Base-by-base conservation (phyloP, 2,797 vertebrate genomes). In the Manis pentadactyla region DNA sequence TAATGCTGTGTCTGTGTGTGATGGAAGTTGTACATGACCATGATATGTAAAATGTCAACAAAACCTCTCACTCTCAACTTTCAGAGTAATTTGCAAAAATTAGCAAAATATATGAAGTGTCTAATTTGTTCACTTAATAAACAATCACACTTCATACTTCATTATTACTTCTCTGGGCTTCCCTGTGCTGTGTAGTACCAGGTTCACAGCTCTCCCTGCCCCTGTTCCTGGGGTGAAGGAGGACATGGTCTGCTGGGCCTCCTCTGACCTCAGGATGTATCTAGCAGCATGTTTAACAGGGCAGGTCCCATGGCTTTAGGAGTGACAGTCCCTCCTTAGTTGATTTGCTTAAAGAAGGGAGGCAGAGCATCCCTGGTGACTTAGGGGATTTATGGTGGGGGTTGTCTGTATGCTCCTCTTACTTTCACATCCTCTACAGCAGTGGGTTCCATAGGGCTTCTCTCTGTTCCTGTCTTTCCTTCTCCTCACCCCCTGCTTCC, bases 311-410 rank as follows among this genome's bases (percentile, higher is more conserved):
- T 14, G 66, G n/a, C 5, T 71, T 81, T 69, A 11, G n/a, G 14
- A 3, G 82, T 21, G 17, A 87, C 39, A 12, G 17, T 37, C 10
- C 4, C 68, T 85, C 21, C 17, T 73, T 34, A 90, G 64, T 31
- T 71, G 63, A 69, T 66, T 95, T 93, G 49, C 49, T 94, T 95
- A 34, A 61, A 83, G 49, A 84, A 89, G 63, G 57, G 69, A 92
- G 88, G 68, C 27, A 78, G n/a, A 4, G 31, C 7, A 5, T 55
- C 51, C 27, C 71, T 78, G 71, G 59, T 66, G 29, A 21, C 93
- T 79, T 83, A 83, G 92, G 74, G 57, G 86, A 93, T 81, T 79
- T 86, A 55, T n/a, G 82, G 34, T n/a, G 64, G 42, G 90, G 68
- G 64, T 46, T 95, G 42, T 39, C 87, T 95, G 37, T 46, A 49